phyloP scores from a whole-genome alignment of 2,888 invertebrate genomes.

The Pheosia tremula region DNA sequence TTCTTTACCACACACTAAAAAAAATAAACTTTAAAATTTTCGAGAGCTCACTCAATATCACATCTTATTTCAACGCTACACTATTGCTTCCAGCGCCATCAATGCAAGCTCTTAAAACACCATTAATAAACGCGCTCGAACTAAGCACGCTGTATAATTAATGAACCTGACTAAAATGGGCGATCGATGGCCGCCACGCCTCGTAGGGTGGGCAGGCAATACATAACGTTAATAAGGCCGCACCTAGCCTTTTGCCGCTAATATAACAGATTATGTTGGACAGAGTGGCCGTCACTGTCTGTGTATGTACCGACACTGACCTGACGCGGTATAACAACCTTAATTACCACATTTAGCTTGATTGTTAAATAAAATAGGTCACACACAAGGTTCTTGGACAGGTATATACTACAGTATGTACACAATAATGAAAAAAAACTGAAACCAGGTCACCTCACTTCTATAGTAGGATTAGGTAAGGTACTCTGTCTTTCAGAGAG shows the following conservation, averaged over 20 bases:
- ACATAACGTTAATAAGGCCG: constrained; percentile 61
- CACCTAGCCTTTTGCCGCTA: constrained; percentile 60
- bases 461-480: too few relatives aligned
- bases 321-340: constrained; percentile 1
- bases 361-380: neutral
- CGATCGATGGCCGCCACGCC: constrained; percentile 66
- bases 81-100: neutral
- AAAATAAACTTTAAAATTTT: too few relatives aligned
- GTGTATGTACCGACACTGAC: constrained; percentile 14
- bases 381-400: neutral
- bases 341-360: neutral
- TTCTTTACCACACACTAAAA: too few relatives aligned
- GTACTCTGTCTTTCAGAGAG: too few relatives aligned
- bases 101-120: constrained; percentile 5
- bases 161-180: constrained; percentile 32
- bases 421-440: too few relatives aligned
- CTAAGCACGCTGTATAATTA: constrained; percentile 34
- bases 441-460: too few relatives aligned
- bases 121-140: constrained; percentile 17
- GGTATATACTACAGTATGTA: too few relatives aligned
- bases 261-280: constrained; percentile 62
- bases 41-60: too few relatives aligned
- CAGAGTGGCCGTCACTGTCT: constrained; percentile 35
- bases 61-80: neutral
- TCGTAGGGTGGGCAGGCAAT: constrained; percentile 55